Conservation (phyloP, 35 echinoderm and acorn worm genomes). For the Lytechinus pictus region DNA sequence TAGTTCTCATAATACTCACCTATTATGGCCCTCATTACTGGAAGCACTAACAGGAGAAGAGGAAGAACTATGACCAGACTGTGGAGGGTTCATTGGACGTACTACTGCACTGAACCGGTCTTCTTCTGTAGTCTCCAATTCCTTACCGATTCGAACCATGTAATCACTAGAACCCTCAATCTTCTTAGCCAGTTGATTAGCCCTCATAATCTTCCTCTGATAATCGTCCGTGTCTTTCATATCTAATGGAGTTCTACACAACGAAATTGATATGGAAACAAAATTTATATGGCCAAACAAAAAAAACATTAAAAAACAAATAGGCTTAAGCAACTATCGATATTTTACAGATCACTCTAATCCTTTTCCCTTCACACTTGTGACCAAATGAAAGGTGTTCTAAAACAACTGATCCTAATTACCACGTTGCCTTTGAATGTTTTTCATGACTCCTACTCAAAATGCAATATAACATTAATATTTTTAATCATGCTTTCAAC, state of each 20-base stretch:
- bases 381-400: too few relatives aligned
- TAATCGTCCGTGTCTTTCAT: conserved; percentile 73
- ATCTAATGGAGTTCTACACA: conserved; percentile 66
- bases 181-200: conserved; percentile 68
- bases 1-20: conserved; percentile 1
- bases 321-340: too few relatives aligned
- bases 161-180: conserved; percentile 61
- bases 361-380: too few relatives aligned
- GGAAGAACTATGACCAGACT: conserved; percentile 45
- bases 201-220: conserved; percentile 63
- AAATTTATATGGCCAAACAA: neutral
- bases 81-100: neutral
- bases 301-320: too few relatives aligned
- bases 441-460: too few relatives aligned
- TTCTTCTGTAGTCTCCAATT: conserved; percentile 66
- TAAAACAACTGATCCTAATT: too few relatives aligned
- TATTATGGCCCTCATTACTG: conserved; percentile 51
- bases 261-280: neutral
- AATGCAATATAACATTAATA: too few relatives aligned
- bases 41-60: conserved; percentile 48
- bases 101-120: conserved; percentile 75
- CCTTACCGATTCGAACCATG: conserved; percentile 43
- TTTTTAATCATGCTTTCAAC: too few relatives aligned
- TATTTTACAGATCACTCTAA: too few relatives aligned
- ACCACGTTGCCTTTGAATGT: too few relatives aligned